These are phyloP conservation scores for Xylocampa areola DNA, from an alignment of 2,888 invertebrate species.

Conservation along the genomic window DNA sequence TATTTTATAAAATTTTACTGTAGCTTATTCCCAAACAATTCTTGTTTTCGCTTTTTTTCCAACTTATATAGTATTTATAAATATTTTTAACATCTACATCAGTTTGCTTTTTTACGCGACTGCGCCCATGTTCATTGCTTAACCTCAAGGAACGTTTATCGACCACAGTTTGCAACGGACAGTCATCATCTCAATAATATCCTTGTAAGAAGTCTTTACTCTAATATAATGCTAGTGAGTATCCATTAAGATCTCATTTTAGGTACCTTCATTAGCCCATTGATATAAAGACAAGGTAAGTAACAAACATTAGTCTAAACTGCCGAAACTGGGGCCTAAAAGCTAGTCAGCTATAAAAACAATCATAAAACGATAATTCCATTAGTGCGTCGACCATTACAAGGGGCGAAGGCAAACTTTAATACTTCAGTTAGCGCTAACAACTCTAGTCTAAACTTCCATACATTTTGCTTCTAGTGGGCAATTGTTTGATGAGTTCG, in stretches of 20 bases:
- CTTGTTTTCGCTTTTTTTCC: too few relatives aligned
- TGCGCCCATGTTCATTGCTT: too few relatives aligned
- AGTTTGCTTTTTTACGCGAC: too few relatives aligned
- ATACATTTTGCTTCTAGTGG: constrained; percentile 51
- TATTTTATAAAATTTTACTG: too few relatives aligned
- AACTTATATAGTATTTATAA: too few relatives aligned
- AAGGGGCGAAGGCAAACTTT: constrained; percentile 39
- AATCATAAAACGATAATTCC: constrained; percentile 46
- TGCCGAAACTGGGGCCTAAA: constrained; percentile 28
- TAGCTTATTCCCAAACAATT: too few relatives aligned
- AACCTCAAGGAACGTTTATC: too few relatives aligned
- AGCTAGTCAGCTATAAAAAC: constrained; percentile 41
- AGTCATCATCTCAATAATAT: too few relatives aligned
- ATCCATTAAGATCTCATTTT: constrained; percentile 2
- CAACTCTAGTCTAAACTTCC: constrained; percentile 46
- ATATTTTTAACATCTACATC: too few relatives aligned
- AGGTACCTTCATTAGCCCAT: constrained; percentile 15
- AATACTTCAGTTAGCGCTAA: constrained; percentile 54
- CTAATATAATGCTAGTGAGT: too few relatives aligned
- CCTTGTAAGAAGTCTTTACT: too few relatives aligned
- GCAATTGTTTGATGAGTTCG: constrained; percentile 58
- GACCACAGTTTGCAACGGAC: too few relatives aligned
- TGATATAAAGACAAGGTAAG: constrained; percentile 20
- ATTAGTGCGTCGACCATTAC: constrained; percentile 43
- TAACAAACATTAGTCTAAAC: constrained; percentile 33